Evolutionary conservation across 2,888 invertebrate species (phyloP), one percentile per base, ranked within the genome.

Genomic region (Arrhopalites spinosus): DNA sequence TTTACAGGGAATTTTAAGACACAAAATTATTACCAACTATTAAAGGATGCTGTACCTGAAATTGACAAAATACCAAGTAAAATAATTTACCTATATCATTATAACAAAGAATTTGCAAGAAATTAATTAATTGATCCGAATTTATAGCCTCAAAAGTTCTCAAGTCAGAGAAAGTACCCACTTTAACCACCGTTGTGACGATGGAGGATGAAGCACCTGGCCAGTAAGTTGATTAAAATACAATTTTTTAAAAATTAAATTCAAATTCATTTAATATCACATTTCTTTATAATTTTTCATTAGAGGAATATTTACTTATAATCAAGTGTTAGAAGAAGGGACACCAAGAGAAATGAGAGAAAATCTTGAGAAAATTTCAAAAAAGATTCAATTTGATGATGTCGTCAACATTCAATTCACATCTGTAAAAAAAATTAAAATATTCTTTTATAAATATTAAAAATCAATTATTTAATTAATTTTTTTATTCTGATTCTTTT

Each of bases 361-460:
- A 45, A 79, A 83, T 20, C 82, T 89, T 53, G 80, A 84, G 17
- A 84, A 86, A 56, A 83, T 88, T 72, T 90, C 91, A 83, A 81
- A 85, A 0, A 82, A 84, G 0, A 87, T 93, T 15, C 87, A 89
- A 68, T 90, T 92, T 47, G 91, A 92, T 84, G 89, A 89, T 61
- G 88, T 90, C 0, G 90, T 89, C 82, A 93, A 92, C 84, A 91
- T 96, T 80, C 90, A 93, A 84, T 94, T 94, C 84, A 94, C 94
- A 0, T 95, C 94, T 0, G 89, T 88, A 84, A 84, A 11, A n/a
- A n/a, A n/a, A 47, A 47, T 47, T 53, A n/a, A 53, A 50, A n/a
- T 50, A 50, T 50, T 50, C 8, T n/a, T 3, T 3, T n/a, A 50
- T 45, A 45, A 45, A 45, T 11, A 15, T 11, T 45, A 50, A 50